phyloP scores from a whole-genome alignment of 2,113 vertebrate species.

The Lutjanus erythropterus region DNA sequence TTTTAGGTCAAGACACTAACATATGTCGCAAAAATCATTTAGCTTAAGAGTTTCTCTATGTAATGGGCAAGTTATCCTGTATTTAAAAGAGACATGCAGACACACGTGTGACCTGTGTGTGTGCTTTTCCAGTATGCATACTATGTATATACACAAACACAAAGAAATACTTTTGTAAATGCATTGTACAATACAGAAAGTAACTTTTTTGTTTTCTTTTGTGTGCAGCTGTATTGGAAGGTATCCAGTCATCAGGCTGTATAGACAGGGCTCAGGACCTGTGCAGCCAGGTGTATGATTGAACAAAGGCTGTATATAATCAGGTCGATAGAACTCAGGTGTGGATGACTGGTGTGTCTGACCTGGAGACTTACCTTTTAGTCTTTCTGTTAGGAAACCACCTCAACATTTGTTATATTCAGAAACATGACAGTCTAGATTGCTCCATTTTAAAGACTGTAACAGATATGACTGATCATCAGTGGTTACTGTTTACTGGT shows the following conservation, averaged over 20 bases:
- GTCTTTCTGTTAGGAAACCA: background rate
- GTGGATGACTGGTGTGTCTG: background rate
- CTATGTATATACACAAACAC: background rate
- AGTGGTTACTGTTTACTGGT: background rate
- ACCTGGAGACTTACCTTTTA: background rate
- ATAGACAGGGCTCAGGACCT: background rate
- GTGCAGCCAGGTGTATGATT: background rate
- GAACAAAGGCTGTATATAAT: background rate
- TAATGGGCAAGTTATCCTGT: too few species aligned
- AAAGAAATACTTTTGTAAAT: background rate
- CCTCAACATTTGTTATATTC: background rate
- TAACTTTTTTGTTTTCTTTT: background rate
- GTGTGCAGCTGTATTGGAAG: background rate
- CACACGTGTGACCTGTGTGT: background rate
- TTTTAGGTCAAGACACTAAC: slow-evolving; percentile 9
- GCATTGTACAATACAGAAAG: background rate
- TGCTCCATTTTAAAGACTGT: background rate
- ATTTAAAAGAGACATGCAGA: background rate
- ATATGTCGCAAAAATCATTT: background rate
- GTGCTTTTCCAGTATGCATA: background rate
- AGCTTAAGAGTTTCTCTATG: background rate
- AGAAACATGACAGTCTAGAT: background rate
- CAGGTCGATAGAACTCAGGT: background rate
- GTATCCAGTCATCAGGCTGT: background rate
- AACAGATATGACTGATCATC: background rate